Evolutionary conservation across 2,888 invertebrate genomes (phyloP).

Genomic region (Acronicta leporina): DNA sequence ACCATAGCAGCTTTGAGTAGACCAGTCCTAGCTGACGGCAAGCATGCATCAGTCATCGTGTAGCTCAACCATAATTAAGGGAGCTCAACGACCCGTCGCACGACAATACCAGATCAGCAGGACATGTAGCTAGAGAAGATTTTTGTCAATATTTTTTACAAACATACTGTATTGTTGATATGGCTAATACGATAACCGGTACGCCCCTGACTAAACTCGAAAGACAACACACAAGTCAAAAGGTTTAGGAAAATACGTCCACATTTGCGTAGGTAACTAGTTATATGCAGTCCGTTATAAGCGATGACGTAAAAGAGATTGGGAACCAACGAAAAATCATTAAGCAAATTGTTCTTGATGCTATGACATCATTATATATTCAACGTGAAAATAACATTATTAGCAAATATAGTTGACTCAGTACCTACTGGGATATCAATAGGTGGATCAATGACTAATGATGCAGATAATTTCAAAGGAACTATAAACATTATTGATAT

Average conservation of each 20-base stretch:
- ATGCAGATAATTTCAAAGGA: constrained; percentile 30
- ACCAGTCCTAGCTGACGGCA: too few species aligned
- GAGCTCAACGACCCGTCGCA: too few species aligned
- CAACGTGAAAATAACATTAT: constrained; percentile 20
- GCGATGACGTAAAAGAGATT: constrained; percentile 15
- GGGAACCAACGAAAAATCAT: constrained; percentile 1
- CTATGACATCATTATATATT: constrained; percentile 37
- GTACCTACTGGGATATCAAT: constrained; percentile 24
- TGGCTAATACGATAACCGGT: too few species aligned
- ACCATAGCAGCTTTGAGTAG: too few species aligned
- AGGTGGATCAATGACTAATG: constrained; percentile 39
- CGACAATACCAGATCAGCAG: too few species aligned
- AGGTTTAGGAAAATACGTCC: constrained; percentile 8
- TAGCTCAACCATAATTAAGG: too few species aligned
- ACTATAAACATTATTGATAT: constrained; percentile 31
- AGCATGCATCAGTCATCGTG: too few species aligned
- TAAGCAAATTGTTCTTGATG: constrained; percentile 13
- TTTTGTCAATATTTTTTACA: too few species aligned
- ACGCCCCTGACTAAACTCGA: not conserved
- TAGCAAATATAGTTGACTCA: constrained; percentile 12
- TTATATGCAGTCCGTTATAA: not conserved
- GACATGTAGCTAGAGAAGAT: too few species aligned
- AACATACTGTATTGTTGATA: too few species aligned
- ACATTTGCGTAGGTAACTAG: not conserved
- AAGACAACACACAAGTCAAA: constrained; percentile 2